Base-by-base conservation (phyloP, 2,888 invertebrate genomes). In the Synanthedon formicaeformis region DNA sequence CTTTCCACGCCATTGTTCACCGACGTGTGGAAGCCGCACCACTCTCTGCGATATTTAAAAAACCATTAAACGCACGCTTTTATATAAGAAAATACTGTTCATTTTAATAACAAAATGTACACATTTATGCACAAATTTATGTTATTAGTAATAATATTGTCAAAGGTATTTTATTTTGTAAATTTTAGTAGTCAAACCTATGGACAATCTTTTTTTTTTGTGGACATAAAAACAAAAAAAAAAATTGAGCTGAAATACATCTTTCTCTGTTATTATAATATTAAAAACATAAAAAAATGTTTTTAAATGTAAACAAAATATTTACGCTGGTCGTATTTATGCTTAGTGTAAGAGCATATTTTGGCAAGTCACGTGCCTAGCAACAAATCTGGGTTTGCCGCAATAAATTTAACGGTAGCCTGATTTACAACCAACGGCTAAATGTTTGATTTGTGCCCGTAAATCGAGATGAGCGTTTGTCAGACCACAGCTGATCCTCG, bases 391-490 rank as follows among this genome's bases (percentile, higher is more conserved):
- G 64, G 61, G 62, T 62, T 63, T 63, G 61, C 64, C 61, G 66
- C 75, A 71, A 78, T 84, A 85, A 86, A 86, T 84, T 74, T 67
- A 63, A 57, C 63, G 65, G 66, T 71, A 82, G 76, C 69, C 84
- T 85, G 86, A 86, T 87, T 87, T 87, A 86, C 84, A 69, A 69
- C 76, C 58, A 10, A 66, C 70, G 73, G 68, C 82, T 83, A 83
- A 84, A 83, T 83, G 81, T 83, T 83, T 84, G 83, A 84, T 84
- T 83, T 83, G 81, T 71, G 77, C 80, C 67, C 82, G 78, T 84
- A 84, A 84, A 87, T 87, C 81, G 83, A 83, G 86, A 85, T 86
- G 80, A 87, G 75, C 83, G 69, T 73, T 67, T 75, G 81, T 78
- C 80, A 77, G 65, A 53, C 59, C 71, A 60, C 77, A 79, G 76